These are phyloP conservation scores for Tethea ocularis DNA, from an alignment of 2,888 invertebrate genomes.

Conservation along the genomic window DNA sequence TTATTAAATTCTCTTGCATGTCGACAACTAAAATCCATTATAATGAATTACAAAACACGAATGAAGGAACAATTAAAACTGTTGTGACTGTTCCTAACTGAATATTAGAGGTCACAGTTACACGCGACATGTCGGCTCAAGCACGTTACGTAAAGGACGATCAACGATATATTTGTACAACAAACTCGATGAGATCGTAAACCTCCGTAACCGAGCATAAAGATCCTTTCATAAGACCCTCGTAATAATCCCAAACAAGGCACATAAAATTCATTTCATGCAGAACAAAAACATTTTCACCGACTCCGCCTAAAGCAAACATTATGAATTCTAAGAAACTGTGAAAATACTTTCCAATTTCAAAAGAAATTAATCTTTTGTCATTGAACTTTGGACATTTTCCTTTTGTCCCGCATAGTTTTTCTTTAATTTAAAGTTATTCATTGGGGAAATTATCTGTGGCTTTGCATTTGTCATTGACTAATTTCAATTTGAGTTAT, in stretches of 20 bases:
- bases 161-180: slow-evolving; percentile 3
- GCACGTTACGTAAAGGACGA: neutral
- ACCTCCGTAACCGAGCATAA: neutral
- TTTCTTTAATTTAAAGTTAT: neutral
- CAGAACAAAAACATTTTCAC: neutral
- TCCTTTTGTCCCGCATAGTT: neutral
- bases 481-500: neutral
- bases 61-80: neutral
- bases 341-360: neutral
- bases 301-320: neutral
- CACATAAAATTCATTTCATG: neutral
- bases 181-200: neutral
- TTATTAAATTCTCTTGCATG: neutral
- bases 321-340: neutral
- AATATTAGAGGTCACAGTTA: neutral
- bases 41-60: neutral
- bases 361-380: neutral
- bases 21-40: neutral
- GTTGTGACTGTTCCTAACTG: neutral
- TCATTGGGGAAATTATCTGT: neutral
- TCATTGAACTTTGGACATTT: neutral
- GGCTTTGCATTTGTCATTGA: neutral
- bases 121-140: neutral
- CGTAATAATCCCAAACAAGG: neutral
- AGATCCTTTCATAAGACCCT: slow-evolving; percentile 1